Base-by-base conservation (phyloP, 2,797 vertebrate genomes). In the Adelosebastes latens region DNA sequence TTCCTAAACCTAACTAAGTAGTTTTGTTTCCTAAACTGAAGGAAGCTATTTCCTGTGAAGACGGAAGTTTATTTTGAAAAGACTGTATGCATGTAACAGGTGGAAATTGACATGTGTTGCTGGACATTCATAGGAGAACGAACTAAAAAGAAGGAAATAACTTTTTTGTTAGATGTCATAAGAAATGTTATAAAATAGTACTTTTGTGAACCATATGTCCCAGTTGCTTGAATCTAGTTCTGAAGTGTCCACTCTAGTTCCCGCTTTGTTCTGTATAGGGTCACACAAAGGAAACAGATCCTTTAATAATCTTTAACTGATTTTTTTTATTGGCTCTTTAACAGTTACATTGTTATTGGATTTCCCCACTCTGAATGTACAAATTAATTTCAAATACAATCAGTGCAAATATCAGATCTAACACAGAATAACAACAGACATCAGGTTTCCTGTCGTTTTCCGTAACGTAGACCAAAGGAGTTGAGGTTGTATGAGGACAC, bases 381-480 rank as follows among this genome's bases (percentile, higher is more conserved):
- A 67, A 31, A 55, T 42, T 1, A 3, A 77, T 53, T 56, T 8
- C 4, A 58, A 63, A 46, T 46, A 52, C 24, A 27, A 6, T 68
- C 4, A 25, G 10, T 70, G 13, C 70, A 60, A 55, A 46, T 24
- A 34, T 53, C 25, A 59, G 20, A 13, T 58, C 42, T 36, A 14
- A 56, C 12, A 80, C 2, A 60, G 58, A 67, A 52, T 2, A 34
- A 60, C 5, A 42, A 12, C 25, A 69, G 13, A 56, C 3, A 11
- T 31, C 3, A n/a, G 4, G 4, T 16, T 12, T 27, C 8, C 4
- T 62, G 13, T 85, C 89, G 89, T 83, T 96, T 95, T 66, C 96
- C 96, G 0, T 96, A 97, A 76, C 96, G 94, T 59, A 97, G 90
- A 24, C 96, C 96, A 2, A 97, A 97, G 4, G 96, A 95, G 80